Evolutionary conservation across 2,797 vertebrate genomes (phyloP).

Genomic region (Poecilia picta): DNA sequence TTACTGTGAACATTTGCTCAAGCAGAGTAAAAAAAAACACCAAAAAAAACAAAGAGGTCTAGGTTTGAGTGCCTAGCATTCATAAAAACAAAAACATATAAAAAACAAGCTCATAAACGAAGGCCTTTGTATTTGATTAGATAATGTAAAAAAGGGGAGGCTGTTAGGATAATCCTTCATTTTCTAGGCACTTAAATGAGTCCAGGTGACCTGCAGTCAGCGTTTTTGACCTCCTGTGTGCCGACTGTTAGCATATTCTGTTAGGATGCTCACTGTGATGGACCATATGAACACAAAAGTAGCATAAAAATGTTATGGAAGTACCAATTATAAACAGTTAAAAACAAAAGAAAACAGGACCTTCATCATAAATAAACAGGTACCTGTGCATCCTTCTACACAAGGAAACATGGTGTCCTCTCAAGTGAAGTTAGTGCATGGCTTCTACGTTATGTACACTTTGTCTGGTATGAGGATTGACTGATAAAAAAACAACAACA

Average conservation of each 20-base stretch:
- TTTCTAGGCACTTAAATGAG: conserved; percentile 91
- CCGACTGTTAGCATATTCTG: conserved; percentile 46
- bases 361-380: conserved; percentile 83
- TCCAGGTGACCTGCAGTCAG: conserved; percentile 67
- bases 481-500: conserved; percentile 14
- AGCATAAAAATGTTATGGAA: conserved; percentile 51
- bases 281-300: conserved; percentile 57
- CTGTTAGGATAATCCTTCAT: conserved; percentile 89
- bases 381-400: conserved; percentile 79
- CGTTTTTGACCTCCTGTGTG: conserved; percentile 62
- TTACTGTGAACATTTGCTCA: conserved; percentile 85
- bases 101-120: conserved; percentile 80
- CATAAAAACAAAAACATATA: conserved; percentile 75
- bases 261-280: conserved; percentile 50
- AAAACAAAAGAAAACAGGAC: conserved; percentile 70
- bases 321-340: conserved; percentile 63
- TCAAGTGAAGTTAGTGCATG: conserved; percentile 83
- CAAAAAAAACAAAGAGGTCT: conserved; percentile 54
- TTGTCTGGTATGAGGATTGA: conserved; percentile 55
- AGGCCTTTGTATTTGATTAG: conserved; percentile 81
- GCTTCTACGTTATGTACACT: conserved; percentile 81
- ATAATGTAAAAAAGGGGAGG: conserved; percentile 70
- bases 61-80: conserved; percentile 75
- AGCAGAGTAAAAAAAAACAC: conserved; percentile 72
- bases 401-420: conserved; percentile 61